Evolutionary conservation across 2,888 invertebrate genomes (phyloP).

Genomic region (Drosophila prolongata): DNA sequence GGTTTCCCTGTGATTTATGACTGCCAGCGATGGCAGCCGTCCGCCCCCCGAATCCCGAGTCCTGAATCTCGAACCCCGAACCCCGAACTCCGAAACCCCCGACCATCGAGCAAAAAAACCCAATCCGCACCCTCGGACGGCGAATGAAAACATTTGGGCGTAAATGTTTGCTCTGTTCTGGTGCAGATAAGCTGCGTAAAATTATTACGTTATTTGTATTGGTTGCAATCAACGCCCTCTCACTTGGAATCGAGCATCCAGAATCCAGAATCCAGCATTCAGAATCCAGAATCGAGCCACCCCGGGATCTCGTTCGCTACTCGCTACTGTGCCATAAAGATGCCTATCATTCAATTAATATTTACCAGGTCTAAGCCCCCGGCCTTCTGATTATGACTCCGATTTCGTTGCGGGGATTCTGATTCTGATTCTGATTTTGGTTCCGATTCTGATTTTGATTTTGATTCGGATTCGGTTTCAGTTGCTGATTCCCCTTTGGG

Average conservation of each 20-base stretch:
- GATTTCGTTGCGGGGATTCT: constrained; percentile 35
- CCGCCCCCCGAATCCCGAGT: neutral
- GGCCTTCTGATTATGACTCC: constrained; percentile 38
- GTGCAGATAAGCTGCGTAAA: constrained; percentile 82
- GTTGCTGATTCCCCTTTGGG: neutral
- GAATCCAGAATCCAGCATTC: no score
- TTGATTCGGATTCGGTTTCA: neutral
- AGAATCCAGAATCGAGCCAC: constrained; percentile 7
- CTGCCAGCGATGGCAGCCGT: constrained; percentile 13
- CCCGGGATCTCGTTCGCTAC: constrained; percentile 6
- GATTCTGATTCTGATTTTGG: constrained; percentile 3
- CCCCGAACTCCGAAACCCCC: neutral
- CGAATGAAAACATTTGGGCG: constrained; percentile 82
- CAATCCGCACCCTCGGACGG: constrained; percentile 1
- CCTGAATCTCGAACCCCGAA: constrained; percentile 24
- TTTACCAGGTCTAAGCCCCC: constrained; percentile 54
- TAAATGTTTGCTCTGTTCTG: constrained; percentile 83
- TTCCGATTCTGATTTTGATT: neutral
- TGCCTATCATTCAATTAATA: constrained; percentile 82
- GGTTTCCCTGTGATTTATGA: constrained; percentile 13
- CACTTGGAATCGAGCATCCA: constrained; percentile 16
- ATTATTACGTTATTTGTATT: constrained; percentile 83
- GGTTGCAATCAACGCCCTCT: constrained; percentile 75
- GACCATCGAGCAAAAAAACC: constrained; percentile 6
- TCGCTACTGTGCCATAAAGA: constrained; percentile 63